Conservation (phyloP, 2,113 vertebrate species). For the Neodontobutis hainanensis region DNA sequence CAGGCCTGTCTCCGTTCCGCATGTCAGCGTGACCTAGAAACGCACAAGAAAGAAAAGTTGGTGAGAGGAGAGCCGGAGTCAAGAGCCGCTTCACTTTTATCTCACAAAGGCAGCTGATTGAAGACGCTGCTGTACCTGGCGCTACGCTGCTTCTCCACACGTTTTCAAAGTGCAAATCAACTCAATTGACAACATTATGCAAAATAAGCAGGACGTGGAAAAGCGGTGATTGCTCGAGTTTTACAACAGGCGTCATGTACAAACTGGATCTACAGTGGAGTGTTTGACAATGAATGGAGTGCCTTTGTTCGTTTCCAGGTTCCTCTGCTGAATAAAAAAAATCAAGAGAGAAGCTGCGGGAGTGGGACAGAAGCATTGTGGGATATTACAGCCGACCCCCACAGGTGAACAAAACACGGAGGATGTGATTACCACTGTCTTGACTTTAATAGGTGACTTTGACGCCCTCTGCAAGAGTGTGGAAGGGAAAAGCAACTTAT, state of each 20-base stretch:
- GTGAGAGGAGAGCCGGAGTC: slow-evolving; percentile 33
- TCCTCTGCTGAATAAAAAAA: no score
- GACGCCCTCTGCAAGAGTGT: slow-evolving; percentile 39
- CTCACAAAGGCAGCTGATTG: slow-evolving; percentile 19
- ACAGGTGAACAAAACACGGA: slow-evolving; percentile 17
- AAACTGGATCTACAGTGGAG: neutral
- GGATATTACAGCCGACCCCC: slow-evolving; percentile 12
- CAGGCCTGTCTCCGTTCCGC: slow-evolving; percentile 81
- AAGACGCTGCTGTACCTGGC: slow-evolving; percentile 25
- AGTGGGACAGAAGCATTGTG: slow-evolving; percentile 21
- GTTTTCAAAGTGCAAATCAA: neutral
- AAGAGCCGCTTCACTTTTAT: slow-evolving; percentile 37
- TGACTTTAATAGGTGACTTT: slow-evolving; percentile 61
- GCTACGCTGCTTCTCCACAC: neutral
- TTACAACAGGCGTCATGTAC: neutral
- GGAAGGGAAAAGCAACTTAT: slow-evolving; percentile 53
- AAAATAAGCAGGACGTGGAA: neutral
- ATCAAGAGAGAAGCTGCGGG: slow-evolving; percentile 18
- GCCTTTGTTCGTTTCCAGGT: no score
- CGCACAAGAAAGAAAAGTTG: slow-evolving; percentile 50
- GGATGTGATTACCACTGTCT: slow-evolving; percentile 38
- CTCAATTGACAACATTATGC: slow-evolving; percentile 30
- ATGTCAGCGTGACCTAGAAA: slow-evolving; percentile 87
- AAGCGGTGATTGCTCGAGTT: neutral
- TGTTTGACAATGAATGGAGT: neutral